Base-by-base conservation (phyloP, 1,140 invertebrate genomes). In the Aphis gossypii region DNA sequence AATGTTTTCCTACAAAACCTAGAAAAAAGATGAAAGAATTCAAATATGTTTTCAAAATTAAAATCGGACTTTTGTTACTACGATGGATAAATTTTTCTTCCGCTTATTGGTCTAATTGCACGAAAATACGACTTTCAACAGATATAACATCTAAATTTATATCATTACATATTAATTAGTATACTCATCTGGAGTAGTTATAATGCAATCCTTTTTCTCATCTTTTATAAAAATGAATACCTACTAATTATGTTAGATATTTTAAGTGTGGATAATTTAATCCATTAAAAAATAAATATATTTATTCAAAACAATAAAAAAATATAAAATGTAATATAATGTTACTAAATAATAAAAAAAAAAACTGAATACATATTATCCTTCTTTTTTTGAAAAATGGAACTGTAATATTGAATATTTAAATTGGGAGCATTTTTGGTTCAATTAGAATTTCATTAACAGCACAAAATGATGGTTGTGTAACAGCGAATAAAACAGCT, bases 401-500 rank as follows among this genome's bases (percentile, higher is more conserved):
- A 41, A n/a, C 4, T 41, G 38, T 14, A 44, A 84, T 18, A 82
- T 94, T 90, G 93, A n/a, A 76, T 76, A n/a, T 35, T 76, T 76
- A 76, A 92, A 95, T 94, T 41, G 94, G 94, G 11, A 94, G 93
- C 54, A 93, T 90, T 56, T 92, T 93, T 51, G 94, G 94, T 87
- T 95, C 94, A 35, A 95, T 94, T 14, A 95, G 89, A 48, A 95
- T 94, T 54, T 94, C 94, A 90, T 95, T 95, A 38, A 95, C 91
- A 30, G 94, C 94, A 93, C 94, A 94, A 93, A 94, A 92, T 11
- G 84, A 88, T 54, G 94, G 94, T 91, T 94, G 94, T 2, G 87
- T 93, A 25, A 95, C 48, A 23, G 94, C 94, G 93, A 90, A 95
- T 11, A 95, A 7, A 60, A 94, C 94, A 82, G 94, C 94, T n/a